Evolutionary conservation across 2,888 invertebrate species (phyloP).

Genomic region (Meganola albula): DNA sequence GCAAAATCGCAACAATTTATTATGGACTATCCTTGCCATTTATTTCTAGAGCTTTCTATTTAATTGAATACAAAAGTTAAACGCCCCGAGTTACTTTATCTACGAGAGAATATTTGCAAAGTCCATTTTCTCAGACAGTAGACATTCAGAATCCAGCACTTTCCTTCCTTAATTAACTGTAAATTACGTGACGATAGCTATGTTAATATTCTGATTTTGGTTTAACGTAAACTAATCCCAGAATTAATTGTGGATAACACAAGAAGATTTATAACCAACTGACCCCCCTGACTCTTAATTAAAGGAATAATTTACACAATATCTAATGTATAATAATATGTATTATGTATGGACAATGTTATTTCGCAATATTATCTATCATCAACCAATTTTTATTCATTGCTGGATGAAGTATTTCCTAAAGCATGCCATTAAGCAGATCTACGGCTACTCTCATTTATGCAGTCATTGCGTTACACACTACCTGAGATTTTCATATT

Average conservation of each 20-base stretch:
- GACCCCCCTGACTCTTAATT: no score
- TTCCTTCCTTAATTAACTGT: constrained; percentile 73
- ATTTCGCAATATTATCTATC: no score
- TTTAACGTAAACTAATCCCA: constrained; percentile 36
- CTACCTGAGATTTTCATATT: no score
- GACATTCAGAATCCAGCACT: constrained; percentile 63
- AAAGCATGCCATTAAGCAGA: no score
- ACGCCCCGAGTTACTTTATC: constrained; percentile 61
- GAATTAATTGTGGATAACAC: constrained; percentile 19
- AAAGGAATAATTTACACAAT: no score
- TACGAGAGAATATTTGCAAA: constrained; percentile 62
- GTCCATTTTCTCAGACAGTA: constrained; percentile 67
- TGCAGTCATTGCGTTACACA: no score
- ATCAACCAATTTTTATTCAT: no score
- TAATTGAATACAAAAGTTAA: constrained; percentile 74
- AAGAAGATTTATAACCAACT: no score
- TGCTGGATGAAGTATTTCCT: no score
- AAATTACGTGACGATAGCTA: constrained; percentile 69
- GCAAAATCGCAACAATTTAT: constrained; percentile 46
- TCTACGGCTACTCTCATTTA: no score
- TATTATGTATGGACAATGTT: no score
- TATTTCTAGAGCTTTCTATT: constrained; percentile 67
- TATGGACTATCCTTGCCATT: constrained; percentile 44
- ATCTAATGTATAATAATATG: no score
- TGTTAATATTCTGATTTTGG: constrained; percentile 64